Evolutionary conservation across 1,140 invertebrate species (phyloP), one percentile per base, ranked within the genome.

Genomic region (Oppia nitens): DNA sequence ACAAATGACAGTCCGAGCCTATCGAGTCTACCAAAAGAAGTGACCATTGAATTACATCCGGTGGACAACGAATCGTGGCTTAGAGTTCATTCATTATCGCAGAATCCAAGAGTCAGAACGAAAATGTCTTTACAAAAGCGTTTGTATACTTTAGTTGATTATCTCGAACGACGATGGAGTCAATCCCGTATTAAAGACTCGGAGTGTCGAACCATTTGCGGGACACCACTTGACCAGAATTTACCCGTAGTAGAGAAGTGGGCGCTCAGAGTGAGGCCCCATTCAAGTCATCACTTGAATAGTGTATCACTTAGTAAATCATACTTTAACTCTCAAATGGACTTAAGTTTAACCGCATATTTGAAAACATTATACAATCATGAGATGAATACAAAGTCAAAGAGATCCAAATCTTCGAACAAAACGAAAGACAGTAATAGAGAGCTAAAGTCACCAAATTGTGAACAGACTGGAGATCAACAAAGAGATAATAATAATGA

Each of bases 51-150:
- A 71, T 71, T 95, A 40, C 74, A 78, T 51, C 87, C 91, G 9
- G 79, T 79, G 60, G 81, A 81, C 61, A 84, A 84, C 69, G 73
- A 76, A 63, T 81, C 86, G 21, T 94, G 87, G 82, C 76, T 82
- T 60, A 77, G 80, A 62, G 87, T 95, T 12, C 89, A 94, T 69
- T 77, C 78, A 4, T 69, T 86, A 45, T 82, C 90, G 0, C 88
- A 94, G 74, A 95, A 95, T 78, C 91, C 92, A n/a, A 77, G 88
- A 60, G 75, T 87, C 3, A 76, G 80, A 27, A 63, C 63, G 21
- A 62, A 62, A 59, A 49, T 64, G 24, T 45, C 51, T 55, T 76
- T 88, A 51, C 84, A 90, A 63, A 80, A 84, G 60, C 77, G 81
- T 21, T 72, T 92, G 2, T 75, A 79, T 11, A 78, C 78, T 49